These are phyloP conservation scores for Oscheius sp. DNA, from an alignment of 2,888 invertebrate genomes.

Conservation along the genomic window DNA sequence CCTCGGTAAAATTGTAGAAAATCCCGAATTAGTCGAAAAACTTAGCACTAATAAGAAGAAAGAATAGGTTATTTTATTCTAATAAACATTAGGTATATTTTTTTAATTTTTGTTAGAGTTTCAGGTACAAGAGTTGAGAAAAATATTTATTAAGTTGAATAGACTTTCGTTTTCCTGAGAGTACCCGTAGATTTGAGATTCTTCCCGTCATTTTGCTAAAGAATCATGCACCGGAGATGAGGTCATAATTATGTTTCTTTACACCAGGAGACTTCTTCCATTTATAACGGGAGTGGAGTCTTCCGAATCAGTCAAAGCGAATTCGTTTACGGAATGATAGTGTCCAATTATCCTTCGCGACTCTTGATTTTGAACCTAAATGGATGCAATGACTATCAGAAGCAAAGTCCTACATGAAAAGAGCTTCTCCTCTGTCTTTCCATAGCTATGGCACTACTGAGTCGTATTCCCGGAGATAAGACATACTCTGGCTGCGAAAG, in stretches of 20 bases:
- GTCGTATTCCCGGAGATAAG: conserved; percentile 29
- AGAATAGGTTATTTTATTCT: too few relatives aligned
- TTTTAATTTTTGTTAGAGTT: too few relatives aligned
- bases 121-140: too few relatives aligned
- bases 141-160: conserved; percentile 8
- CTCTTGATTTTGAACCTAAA: conserved; percentile 29
- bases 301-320: conserved; percentile 38
- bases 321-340: conserved; percentile 50
- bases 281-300: conserved; percentile 20
- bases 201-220: background rate
- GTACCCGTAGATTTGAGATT: conserved; percentile 17
- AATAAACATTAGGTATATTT: too few relatives aligned
- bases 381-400: background rate
- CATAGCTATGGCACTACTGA: conserved; percentile 15
- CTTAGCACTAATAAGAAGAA: conserved; percentile 25
- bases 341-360: conserved; percentile 44
- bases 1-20: conserved; percentile 54
- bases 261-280: conserved; percentile 21
- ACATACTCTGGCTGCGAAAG: conserved; percentile 32
- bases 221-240: background rate
- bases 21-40: conserved; percentile 45
- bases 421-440: conserved; percentile 37
- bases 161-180: conserved; percentile 7
- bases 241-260: background rate
- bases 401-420: conserved; percentile 36